Percentiles rank a stretch among this genome's conserved stretches.
Evolutionary conservation across 23 tunicate genomes (phyloP).

Genomic region (Trididemnum miniatum): DNA sequence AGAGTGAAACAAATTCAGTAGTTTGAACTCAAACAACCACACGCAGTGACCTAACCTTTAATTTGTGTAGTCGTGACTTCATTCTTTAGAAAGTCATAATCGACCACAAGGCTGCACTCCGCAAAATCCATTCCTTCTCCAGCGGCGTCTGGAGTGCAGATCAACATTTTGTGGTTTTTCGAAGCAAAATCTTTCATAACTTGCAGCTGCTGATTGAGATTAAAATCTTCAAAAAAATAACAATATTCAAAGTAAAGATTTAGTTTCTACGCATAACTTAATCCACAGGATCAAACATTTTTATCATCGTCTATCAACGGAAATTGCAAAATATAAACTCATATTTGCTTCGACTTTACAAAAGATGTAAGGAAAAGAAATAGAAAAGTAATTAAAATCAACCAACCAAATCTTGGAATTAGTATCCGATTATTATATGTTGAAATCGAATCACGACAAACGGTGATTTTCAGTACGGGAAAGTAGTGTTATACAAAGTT

Average conservation of each 20-base stretch:
- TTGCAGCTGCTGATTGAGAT: conserved; percentile 12
- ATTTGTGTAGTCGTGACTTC: conserved; percentile 29
- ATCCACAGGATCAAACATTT: too few species aligned
- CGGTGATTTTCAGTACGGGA: too few species aligned
- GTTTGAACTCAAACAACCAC: background rate
- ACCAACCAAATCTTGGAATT: too few species aligned
- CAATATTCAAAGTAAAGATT: too few species aligned
- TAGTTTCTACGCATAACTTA: too few species aligned
- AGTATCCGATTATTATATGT: too few species aligned
- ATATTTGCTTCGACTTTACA: background rate
- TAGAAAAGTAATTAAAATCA: too few species aligned
- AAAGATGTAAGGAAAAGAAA: too few species aligned
- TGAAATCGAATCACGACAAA: too few species aligned
- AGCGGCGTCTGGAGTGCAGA: conserved; percentile 55
- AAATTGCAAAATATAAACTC: too few species aligned
- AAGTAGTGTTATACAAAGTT: too few species aligned
- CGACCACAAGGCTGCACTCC: conserved; percentile 51
- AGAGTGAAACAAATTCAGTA: background rate
- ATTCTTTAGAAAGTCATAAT: conserved; percentile 44
- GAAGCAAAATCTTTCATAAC: conserved; percentile 17
- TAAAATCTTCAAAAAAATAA: background rate
- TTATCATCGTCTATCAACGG: too few species aligned
- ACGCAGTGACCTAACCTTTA: conserved; percentile 11
- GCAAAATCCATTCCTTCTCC: conserved; percentile 62
- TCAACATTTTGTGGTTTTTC: conserved; percentile 37